Conservation (phyloP, 1,140 invertebrate species). For the Diprion similis region DNA sequence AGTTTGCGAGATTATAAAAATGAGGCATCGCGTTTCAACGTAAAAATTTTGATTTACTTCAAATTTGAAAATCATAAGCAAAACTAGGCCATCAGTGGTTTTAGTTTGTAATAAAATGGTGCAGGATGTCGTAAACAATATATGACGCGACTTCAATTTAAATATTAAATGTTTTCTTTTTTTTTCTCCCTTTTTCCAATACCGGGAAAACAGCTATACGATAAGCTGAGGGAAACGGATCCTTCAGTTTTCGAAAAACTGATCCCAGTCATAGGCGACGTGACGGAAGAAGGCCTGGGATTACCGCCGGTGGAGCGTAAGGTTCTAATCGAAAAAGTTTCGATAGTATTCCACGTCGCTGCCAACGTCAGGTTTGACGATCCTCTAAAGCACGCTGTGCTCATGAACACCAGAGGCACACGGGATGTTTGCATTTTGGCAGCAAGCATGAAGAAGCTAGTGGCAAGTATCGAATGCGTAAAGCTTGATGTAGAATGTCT, state of each 20-base stretch:
- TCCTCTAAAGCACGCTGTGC: conserved; percentile 70
- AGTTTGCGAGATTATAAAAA: too few species aligned
- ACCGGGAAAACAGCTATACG: conserved; percentile 48
- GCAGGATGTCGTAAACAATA: too few species aligned
- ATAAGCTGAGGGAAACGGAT: conserved; percentile 53
- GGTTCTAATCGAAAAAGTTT: conserved; percentile 73
- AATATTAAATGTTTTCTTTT: background rate
- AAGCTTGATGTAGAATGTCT: conserved; percentile 32
- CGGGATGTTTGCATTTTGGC: conserved; percentile 71
- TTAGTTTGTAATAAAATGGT: too few species aligned
- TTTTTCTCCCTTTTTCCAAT: too few species aligned
- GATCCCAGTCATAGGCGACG: conserved; percentile 80
- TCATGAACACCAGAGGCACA: conserved; percentile 73
- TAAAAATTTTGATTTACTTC: too few species aligned
- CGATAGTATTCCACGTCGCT: conserved; percentile 91
- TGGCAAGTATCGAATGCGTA: conserved; percentile 58
- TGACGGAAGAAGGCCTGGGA: conserved; percentile 69
- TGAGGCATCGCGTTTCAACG: too few species aligned
- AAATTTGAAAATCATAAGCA: too few species aligned
- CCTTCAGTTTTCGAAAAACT: conserved; percentile 73
- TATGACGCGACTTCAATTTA: background rate
- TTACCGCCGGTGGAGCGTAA: conserved; percentile 62
- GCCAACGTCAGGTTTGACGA: conserved; percentile 95
- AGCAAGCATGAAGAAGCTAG: conserved; percentile 70
- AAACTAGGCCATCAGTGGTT: too few species aligned